Evolutionary conservation across 2,113 vertebrate species (phyloP).

Genomic region (Trogon surrucura): DNA sequence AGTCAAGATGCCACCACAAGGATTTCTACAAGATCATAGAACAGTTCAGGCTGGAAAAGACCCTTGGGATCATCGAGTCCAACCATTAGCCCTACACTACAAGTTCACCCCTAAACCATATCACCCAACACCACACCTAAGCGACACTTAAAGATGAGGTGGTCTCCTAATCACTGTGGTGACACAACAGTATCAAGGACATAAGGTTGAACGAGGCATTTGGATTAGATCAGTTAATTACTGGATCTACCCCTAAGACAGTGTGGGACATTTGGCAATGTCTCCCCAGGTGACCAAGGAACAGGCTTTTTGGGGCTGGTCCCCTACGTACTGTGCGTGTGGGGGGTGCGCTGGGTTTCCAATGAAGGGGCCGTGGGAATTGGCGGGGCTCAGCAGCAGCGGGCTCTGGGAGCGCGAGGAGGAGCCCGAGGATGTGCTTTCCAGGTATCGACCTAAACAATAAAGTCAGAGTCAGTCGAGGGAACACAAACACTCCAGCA

Average conservation of each 20-base stretch:
- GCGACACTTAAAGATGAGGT: background rate
- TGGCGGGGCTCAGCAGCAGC: slow-evolving; percentile 83
- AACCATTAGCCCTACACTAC: no score
- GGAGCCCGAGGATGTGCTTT: slow-evolving; percentile 89
- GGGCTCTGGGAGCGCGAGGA: slow-evolving; percentile 91
- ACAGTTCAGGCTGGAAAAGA: no score
- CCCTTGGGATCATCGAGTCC: no score
- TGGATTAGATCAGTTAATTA: background rate
- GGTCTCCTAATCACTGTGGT: background rate
- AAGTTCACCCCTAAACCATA: no score
- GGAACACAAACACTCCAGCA: background rate
- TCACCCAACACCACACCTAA: no score
- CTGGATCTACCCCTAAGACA: background rate
- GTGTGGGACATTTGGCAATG: accelerated
- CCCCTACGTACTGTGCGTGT: slow-evolving; percentile 64
- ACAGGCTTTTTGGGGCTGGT: accelerated
- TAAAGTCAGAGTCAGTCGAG: background rate
- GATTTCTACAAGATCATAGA: background rate
- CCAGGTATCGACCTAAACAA: slow-evolving; percentile 81
- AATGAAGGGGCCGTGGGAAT: slow-evolving; percentile 75
- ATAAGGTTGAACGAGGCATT: background rate
- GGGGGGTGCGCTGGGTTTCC: slow-evolving; percentile 67
- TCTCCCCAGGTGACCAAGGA: background rate
- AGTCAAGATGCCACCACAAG: background rate
- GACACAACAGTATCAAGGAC: background rate